These are phyloP conservation scores for Geotrypetes seraphini DNA, from an alignment of 2,797 vertebrate genomes.

Conservation along the genomic window DNA sequence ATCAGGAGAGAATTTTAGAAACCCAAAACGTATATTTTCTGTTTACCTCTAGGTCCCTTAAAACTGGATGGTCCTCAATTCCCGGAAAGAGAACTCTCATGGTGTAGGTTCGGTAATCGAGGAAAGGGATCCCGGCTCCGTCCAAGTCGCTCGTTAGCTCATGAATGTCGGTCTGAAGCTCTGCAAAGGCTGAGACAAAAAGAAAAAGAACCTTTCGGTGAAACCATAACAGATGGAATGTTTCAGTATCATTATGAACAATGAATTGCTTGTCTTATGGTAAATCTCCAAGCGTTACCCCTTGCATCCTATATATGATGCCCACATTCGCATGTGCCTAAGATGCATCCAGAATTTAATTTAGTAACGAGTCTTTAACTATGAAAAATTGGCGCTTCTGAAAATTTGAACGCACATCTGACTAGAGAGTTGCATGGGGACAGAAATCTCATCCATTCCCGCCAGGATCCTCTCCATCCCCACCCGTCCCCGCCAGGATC, in stretches of 20 bases:
- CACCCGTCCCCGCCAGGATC: too few relatives aligned
- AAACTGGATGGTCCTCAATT: slow-evolving; percentile 95
- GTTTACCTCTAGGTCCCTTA: slow-evolving; percentile 89
- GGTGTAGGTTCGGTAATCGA: slow-evolving; percentile 92
- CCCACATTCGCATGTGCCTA: too few relatives aligned
- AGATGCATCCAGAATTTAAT: too few relatives aligned
- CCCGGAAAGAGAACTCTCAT: slow-evolving; percentile 97
- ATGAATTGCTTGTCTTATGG: background rate
- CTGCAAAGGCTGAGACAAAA: slow-evolving; percentile 77
- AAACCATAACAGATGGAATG: background rate
- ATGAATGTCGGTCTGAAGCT: slow-evolving; percentile 95
- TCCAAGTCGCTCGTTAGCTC: slow-evolving; percentile 96
- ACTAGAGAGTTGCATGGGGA: too few relatives aligned
- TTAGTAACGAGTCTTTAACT: too few relatives aligned
- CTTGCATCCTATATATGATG: too few relatives aligned
- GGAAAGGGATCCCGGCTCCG: slow-evolving; percentile 90
- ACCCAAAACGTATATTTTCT: background rate
- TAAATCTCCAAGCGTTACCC: background rate
- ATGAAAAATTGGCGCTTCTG: too few relatives aligned
- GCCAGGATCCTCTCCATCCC: too few relatives aligned
- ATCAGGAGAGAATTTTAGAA: background rate
- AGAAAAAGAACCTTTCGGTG: background rate
- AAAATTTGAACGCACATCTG: too few relatives aligned
- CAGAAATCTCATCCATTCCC: too few relatives aligned
- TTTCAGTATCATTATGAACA: too few relatives aligned